Conservation (phyloP, 2,113 vertebrate genomes). For the Steatornis caripensis region DNA sequence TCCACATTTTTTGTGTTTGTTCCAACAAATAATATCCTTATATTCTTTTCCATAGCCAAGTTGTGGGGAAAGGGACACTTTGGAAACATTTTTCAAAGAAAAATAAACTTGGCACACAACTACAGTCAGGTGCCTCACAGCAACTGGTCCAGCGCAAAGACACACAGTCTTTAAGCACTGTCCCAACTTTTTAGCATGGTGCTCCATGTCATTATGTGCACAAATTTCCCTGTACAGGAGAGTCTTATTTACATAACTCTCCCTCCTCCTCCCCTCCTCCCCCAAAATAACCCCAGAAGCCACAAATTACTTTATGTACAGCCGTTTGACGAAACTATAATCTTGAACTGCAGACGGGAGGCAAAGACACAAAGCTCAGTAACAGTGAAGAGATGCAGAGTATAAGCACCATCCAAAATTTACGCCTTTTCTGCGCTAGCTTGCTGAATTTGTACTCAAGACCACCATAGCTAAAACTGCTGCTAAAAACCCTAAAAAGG, state of each 20-base stretch:
- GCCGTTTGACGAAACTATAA: not conserved
- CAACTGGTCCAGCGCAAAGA: not conserved
- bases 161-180: not conserved
- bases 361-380: not conserved
- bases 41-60: not conserved
- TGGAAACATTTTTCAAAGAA: not conserved
- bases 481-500: too few species aligned
- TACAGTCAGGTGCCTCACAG: not conserved
- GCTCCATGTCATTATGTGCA: not conserved
- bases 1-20: not conserved
- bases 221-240: not conserved
- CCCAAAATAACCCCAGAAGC: not conserved
- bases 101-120: not conserved
- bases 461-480: not conserved
- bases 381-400: not conserved
- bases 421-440: not conserved
- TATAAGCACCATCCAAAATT: not conserved
- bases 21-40: not conserved
- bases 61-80: not conserved
- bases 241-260: not conserved
- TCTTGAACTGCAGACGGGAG: not conserved
- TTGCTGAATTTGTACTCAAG: not conserved
- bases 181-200: not conserved
- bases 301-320: not conserved
- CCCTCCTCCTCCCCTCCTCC: not conserved